Conservation (phyloP, 2,113 vertebrate genomes). For the Sinocyclocheilus anophthalmus region DNA sequence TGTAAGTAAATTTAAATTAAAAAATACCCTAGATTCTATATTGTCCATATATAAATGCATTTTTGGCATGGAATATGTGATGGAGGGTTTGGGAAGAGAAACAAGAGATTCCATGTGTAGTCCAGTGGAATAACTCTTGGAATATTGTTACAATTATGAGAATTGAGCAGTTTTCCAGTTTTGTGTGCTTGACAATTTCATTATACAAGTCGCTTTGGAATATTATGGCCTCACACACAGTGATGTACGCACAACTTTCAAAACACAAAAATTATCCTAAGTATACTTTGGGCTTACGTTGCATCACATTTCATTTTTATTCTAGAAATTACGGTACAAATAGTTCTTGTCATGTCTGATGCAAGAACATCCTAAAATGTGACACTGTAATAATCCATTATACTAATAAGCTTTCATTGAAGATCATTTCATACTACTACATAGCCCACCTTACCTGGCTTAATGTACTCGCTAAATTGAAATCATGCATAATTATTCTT, state of each 20-base stretch:
- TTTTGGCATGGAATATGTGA: no score
- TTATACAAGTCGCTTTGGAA: not conserved
- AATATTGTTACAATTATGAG: no score
- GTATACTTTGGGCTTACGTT: not conserved
- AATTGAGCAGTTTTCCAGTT: no score
- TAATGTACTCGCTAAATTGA: not conserved
- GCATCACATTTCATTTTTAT: not conserved
- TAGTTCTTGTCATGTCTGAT: not conserved
- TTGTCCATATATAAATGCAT: not conserved
- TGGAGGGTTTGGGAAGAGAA: not conserved
- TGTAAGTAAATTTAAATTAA: not conserved
- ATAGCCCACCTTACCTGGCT: not conserved
- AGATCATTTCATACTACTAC: not conserved
- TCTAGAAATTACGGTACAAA: not conserved
- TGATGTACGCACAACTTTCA: no score
- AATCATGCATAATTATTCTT: not conserved
- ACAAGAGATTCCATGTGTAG: not conserved
- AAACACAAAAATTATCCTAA: no score
- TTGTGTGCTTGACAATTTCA: not conserved
- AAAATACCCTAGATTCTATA: not conserved
- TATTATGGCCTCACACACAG: not conserved
- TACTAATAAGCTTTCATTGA: constrained; percentile 7
- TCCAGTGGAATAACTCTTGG: not conserved
- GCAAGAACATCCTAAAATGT: not conserved
- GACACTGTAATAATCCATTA: not conserved